Base-by-base conservation (phyloP, 92 coral and sea anemone genomes). In the Parazoanthus atlanticus region DNA sequence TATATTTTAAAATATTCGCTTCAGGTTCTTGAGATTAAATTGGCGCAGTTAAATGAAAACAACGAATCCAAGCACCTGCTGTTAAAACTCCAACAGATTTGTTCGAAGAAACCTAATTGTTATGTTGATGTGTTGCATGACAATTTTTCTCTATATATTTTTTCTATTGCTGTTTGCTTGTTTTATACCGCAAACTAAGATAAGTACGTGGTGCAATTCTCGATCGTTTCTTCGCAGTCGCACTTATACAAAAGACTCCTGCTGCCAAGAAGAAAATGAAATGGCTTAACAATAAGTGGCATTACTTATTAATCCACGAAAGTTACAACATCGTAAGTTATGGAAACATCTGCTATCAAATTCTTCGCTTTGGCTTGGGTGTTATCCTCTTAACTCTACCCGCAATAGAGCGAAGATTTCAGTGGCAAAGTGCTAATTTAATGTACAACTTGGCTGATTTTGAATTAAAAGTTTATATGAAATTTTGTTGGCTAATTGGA, bases 241-340 rank as follows among this genome's bases (percentile, higher is more conserved):
- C 17, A 25, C 23, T 29, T 3, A 28, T 47, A 15, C 29, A 78
- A 47, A 71, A 74, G 81, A 29, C 25, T 41, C 77, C 15, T 41
- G 29, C n/a, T 46, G 64, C 10, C 41, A 49, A 26, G 11, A 34
- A 41, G 19, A 71, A 36, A 9, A 16, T 82, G 58, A 64, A 64
- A 64, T 15, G 36, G 38, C 78, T 83, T 83, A 66, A 66, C 76
- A 83, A 41, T 69, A 31, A 69, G 43, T n/a, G 66, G 10, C 67
- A 84, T 84, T 69, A 46, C 29, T 84, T 84, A 84, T 84, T 84
- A 17, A 84, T 84, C 33, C 36, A 7, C 19, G 2, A 41, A 66
- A 69, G 77, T 83, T 67, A 8, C 78, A 65, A 32, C 30, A 64
- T 65, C 2, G 56, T 23, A 38, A 82, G 30, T 12, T 34, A 82